Conservation (phyloP, 2,113 vertebrate genomes). For the Lycaon pictus region DNA sequence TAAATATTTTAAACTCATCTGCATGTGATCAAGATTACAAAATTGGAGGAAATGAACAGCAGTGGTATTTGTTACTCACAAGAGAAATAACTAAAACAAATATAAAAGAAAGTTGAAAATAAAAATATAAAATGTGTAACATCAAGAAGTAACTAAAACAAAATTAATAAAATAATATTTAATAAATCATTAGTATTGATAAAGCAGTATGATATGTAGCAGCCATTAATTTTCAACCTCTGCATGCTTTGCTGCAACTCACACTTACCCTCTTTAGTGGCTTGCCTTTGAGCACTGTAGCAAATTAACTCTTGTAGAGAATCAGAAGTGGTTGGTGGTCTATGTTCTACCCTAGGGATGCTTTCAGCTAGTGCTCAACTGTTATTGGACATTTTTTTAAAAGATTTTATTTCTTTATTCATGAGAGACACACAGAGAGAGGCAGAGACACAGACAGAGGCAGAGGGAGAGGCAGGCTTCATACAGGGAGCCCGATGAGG, state of each 20-base stretch:
- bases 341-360: background rate
- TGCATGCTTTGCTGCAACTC: background rate
- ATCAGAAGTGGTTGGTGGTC: background rate
- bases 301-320: background rate
- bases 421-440: too few relatives aligned
- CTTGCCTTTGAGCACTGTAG: background rate
- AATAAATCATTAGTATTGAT: background rate
- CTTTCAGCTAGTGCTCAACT: background rate
- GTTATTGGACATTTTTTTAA: background rate
- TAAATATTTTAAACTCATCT: background rate
- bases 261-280: background rate
- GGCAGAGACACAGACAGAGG: too few relatives aligned
- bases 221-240: background rate
- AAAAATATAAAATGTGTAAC: background rate
- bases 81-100: background rate
- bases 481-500: too few relatives aligned
- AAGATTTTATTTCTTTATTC: too few relatives aligned
- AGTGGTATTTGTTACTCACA: background rate
- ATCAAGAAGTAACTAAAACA: background rate
- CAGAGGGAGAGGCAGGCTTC: too few relatives aligned
- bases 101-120: background rate
- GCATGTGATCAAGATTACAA: background rate
- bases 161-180: background rate
- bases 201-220: background rate
- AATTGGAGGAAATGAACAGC: background rate